Conservation (phyloP, 2,888 invertebrate species). For the Drosophila fungiperda region DNA sequence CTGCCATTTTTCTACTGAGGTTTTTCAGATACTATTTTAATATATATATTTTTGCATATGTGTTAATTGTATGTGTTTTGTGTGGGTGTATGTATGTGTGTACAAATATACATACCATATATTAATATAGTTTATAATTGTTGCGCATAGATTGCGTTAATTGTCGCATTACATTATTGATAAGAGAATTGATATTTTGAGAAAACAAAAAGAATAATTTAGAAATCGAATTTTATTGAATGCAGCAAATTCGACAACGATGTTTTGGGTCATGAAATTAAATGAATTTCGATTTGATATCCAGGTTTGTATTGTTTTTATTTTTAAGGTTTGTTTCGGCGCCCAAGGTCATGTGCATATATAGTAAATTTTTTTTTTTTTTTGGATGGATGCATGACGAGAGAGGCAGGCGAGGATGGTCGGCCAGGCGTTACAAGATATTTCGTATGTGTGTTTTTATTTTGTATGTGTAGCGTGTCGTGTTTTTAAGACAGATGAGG, state of each 20-base stretch:
- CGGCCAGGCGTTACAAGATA: constrained; percentile 54
- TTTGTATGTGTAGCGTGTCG: constrained; percentile 19
- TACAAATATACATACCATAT: constrained; percentile 82
- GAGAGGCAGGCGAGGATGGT: constrained; percentile 53
- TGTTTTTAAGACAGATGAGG: constrained; percentile 33
- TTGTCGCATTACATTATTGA: constrained; percentile 46
- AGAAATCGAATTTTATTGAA: constrained; percentile 41
- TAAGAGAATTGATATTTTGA: constrained; percentile 46
- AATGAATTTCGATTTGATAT: constrained; percentile 35
- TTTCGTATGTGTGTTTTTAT: constrained; percentile 31
- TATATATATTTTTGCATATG: constrained; percentile 3
- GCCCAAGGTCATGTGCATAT: constrained; percentile 48
- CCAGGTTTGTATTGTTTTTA: constrained; percentile 3
- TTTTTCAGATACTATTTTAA: constrained; percentile 72
- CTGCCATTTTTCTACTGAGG: constrained; percentile 62
- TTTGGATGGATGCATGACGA: constrained; percentile 58
- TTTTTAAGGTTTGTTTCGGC: constrained; percentile 37
- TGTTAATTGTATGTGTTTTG: constrained; percentile 12
- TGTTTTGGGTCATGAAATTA: constrained; percentile 11
- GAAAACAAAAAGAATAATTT: constrained; percentile 63
- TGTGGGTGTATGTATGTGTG: constrained; percentile 46
- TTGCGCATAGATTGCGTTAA: constrained; percentile 50
- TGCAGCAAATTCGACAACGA: constrained; percentile 8
- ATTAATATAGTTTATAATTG: constrained; percentile 58
- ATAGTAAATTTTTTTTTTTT: constrained; percentile 13